These are phyloP conservation scores for Epirrita christyi DNA, from an alignment of 2,888 invertebrate species.

Conservation along the genomic window DNA sequence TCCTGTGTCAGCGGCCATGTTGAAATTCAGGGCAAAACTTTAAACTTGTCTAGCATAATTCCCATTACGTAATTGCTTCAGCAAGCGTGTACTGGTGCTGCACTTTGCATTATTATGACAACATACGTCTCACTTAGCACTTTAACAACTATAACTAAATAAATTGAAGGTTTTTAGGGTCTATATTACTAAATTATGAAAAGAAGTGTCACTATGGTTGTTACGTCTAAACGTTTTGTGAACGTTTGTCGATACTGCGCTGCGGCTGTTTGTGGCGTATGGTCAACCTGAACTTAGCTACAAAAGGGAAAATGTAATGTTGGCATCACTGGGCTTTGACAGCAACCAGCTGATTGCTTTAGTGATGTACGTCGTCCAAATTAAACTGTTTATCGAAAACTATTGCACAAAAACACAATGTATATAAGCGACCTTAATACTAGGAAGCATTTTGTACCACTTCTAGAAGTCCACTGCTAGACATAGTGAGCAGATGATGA, in stretches of 20 bases:
- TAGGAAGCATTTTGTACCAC: no score
- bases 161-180: constrained; percentile 69
- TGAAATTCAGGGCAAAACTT: constrained; percentile 85
- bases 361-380: constrained; percentile 48
- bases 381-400: background rate
- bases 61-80: constrained; percentile 84
- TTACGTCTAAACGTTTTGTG: constrained; percentile 82
- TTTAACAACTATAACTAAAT: constrained; percentile 74
- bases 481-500: no score
- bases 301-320: constrained; percentile 55
- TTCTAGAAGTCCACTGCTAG: no score
- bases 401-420: no score
- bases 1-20: constrained; percentile 96
- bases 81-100: constrained; percentile 73
- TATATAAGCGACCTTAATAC: no score
- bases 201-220: constrained; percentile 78
- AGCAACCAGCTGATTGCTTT: constrained; percentile 75
- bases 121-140: constrained; percentile 79
- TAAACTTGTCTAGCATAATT: constrained; percentile 84
- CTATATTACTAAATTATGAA: constrained; percentile 77
- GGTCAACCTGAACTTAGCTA: constrained; percentile 69
- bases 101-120: constrained; percentile 76
- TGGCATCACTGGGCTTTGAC: constrained; percentile 72
- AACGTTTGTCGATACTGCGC: constrained; percentile 79
- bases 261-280: constrained; percentile 77